phyloP scores from a whole-genome alignment of 2,888 invertebrate genomes.

The Perizoma flavofasciatum region DNA sequence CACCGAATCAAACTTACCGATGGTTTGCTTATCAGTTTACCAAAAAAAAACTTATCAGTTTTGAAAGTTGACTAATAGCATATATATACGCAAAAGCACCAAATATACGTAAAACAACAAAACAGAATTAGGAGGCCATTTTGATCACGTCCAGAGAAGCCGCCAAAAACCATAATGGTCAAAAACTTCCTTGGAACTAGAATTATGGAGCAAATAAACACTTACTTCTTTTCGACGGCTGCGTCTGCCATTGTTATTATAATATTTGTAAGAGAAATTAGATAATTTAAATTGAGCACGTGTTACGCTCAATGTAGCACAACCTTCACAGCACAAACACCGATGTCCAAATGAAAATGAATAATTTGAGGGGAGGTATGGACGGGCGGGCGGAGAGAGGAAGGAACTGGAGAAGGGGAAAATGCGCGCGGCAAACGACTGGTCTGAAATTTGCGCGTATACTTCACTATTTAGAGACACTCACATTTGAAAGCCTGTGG shows the following conservation, averaged over 20 bases:
- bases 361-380: constrained; percentile 63
- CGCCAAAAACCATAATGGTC: constrained; percentile 68
- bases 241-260: constrained; percentile 86
- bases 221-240: constrained; percentile 88
- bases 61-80: too few relatives aligned
- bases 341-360: constrained; percentile 78
- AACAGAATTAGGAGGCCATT: constrained; percentile 79
- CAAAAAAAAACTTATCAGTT: constrained; percentile 36
- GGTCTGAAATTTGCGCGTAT: constrained; percentile 60
- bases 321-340: constrained; percentile 80
- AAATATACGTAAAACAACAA: not conserved
- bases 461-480: constrained; percentile 55
- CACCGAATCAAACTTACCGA: constrained; percentile 52
- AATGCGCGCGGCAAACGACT: constrained; percentile 59
- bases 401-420: constrained; percentile 44
- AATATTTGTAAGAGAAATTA: constrained; percentile 44
- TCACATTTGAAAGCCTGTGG: constrained; percentile 34
- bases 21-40: constrained; percentile 23
- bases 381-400: constrained; percentile 61
- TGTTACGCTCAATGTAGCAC: constrained; percentile 70
- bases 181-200: constrained; percentile 42
- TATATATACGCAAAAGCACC: not conserved
- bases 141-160: constrained; percentile 78
- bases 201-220: constrained; percentile 53
- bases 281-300: constrained; percentile 60